Evolutionary conservation across 2,888 invertebrate species (phyloP).

Genomic region (Leptinotarsa peninsularis): DNA sequence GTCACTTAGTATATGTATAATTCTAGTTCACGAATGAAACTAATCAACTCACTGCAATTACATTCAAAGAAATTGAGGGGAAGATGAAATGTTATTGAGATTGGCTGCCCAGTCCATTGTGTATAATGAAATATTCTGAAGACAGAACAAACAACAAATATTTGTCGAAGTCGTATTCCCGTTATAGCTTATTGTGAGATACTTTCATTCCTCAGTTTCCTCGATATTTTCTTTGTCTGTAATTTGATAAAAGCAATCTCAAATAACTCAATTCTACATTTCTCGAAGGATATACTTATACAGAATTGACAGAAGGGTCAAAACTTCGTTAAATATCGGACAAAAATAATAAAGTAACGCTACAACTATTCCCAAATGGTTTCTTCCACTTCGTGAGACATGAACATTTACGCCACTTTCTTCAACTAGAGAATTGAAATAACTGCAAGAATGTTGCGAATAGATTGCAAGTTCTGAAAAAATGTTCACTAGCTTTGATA

Average conservation of each 20-base stretch:
- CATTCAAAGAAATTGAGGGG: too few species aligned
- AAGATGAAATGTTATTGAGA: too few species aligned
- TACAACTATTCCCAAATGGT: background rate
- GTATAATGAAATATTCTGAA: background rate
- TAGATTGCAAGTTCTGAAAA: too few species aligned
- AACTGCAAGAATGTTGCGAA: too few species aligned
- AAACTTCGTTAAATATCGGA: background rate
- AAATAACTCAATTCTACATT: slow-evolving; percentile 30
- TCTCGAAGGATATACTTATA: slow-evolving; percentile 16
- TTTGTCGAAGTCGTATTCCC: background rate
- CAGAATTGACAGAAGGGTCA: background rate
- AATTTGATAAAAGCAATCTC: slow-evolving; percentile 39
- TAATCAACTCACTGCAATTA: too few species aligned
- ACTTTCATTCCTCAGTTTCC: slow-evolving; percentile 9
- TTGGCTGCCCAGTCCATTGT: too few species aligned
- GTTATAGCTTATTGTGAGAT: background rate
- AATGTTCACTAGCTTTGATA: too few species aligned
- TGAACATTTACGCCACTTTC: too few species aligned
- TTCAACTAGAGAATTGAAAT: too few species aligned
- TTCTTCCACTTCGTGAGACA: too few species aligned
- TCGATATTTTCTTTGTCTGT: slow-evolving; percentile 21
- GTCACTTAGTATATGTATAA: too few species aligned
- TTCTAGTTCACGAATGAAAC: too few species aligned
- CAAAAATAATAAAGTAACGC: background rate
- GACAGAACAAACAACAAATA: background rate